Base-by-base conservation (phyloP, 2,797 vertebrate species). In the Lates japonicus region DNA sequence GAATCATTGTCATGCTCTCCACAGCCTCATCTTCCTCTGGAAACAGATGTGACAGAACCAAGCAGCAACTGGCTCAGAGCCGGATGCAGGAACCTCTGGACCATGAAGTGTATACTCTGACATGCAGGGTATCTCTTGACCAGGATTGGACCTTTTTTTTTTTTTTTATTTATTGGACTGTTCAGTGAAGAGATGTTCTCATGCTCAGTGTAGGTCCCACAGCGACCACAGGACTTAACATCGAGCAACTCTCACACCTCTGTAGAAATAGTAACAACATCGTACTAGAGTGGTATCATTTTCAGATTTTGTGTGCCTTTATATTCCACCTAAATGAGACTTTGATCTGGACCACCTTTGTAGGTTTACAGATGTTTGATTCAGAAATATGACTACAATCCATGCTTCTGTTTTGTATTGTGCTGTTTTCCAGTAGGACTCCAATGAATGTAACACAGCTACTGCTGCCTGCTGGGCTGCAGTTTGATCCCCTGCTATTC, bases 161-260 rank as follows among this genome's bases (percentile, higher is more conserved):
- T 91, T 29, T 29, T 29, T 90, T 92, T 75, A 95, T 93, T 94
- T 95, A 95, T 95, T 94, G 83, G 84, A 92, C 86, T 86, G 87
- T 84, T 81, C 60, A 77, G 74, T 85, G 84, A 70, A 74, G 86
- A 81, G 78, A 83, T 33, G 67, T 71, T 89, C 91, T 92, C 85
- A 64, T 19, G 68, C 76, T 84, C 81, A 29, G 74, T 46, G 35
- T 62, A 64, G 78, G 80, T 79, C 69, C 25, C 31, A 25, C 33
- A 35, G 74, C 48, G 80, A 85, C 74, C 46, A 41, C 80, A 17
- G 69, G 81, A 80, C 68, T 63, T 55, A 29, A 20, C 74, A 2
- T 67, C 7, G 55, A 87, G 83, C 81, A 74, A 71, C 76, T 82
- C 82, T 76, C 61, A 64, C 81, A 81, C 82, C 81, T 88, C 80